A percentile compares a stretch with the other conserved stretches of the same genome.
These are phyloP conservation scores for Athalia circularis DNA, from an alignment of 2,888 invertebrate species.

Conservation along the genomic window DNA sequence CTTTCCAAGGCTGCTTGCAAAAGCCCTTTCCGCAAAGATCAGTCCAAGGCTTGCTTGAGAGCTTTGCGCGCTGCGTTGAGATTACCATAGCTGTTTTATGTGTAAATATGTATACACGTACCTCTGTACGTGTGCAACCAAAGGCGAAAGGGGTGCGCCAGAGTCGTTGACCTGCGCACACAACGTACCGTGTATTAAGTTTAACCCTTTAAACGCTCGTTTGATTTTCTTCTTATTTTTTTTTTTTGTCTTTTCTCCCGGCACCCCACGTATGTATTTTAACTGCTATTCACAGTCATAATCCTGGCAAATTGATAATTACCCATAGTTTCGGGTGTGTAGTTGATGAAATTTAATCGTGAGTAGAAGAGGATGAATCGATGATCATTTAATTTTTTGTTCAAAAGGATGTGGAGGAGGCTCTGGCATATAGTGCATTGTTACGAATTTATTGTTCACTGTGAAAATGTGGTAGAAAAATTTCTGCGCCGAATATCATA, in stretches of 20 bases:
- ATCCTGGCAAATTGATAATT: too few relatives aligned
- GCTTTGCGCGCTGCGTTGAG: constrained; percentile 19
- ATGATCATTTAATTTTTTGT: too few relatives aligned
- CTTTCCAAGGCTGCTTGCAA: constrained; percentile 23
- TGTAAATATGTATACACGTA: not conserved
- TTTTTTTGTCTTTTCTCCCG: not conserved
- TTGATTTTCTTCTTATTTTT: not conserved
- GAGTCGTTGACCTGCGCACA: constrained; percentile 34
- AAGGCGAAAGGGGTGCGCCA: constrained; percentile 23
- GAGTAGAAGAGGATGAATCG: not conserved
- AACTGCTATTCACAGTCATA: too few relatives aligned
- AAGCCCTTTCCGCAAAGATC: constrained; percentile 36
- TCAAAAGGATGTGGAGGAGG: too few relatives aligned
- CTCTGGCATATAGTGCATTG: too few relatives aligned
- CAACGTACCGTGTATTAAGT: not conserved
- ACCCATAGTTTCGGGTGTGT: not conserved
- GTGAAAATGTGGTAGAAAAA: not conserved
- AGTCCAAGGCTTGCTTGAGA: constrained; percentile 31
- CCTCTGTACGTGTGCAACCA: not conserved
- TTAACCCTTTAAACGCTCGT: constrained; percentile 11
- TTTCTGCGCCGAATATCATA: not conserved
- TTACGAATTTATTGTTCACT: constrained; percentile 9
- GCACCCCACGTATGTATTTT: not conserved
- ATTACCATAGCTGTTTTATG: constrained; percentile 12
- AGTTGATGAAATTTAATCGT: not conserved